Evolutionary conservation across 2,888 invertebrate species (phyloP), one percentile per base, ranked within the genome.

Genomic region (Acleris holmiana): DNA sequence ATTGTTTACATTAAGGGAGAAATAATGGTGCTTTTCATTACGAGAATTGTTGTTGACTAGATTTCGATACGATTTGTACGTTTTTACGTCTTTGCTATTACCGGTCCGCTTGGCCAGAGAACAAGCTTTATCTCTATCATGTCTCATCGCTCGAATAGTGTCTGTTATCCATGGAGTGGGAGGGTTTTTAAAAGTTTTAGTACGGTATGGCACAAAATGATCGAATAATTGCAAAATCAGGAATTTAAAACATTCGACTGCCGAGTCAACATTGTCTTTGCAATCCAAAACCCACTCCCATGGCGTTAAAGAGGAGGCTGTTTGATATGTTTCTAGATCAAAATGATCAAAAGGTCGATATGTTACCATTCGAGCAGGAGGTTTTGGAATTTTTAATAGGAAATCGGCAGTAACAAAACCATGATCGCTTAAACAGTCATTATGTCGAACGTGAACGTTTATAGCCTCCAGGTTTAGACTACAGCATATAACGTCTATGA

Each of bases 101-200:
- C n/a, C n/a, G 8, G 51, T 49, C 21, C 6, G 10, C 21, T 56
- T 56, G 2, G 56, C 62, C 3, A 13, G 1, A 0, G 5, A 13
- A 21, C 50, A 56, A 5, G 62, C 56, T 44, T 25, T 18, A 21
- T 62, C 46, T 18, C 61, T 18, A 21, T 61, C 61, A 0, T 8
- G 40, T 23, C 47, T 29, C 23, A 61, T n/a, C 1, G 49, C 40
- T 29, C 35, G 54, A 8, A 61, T 49, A 17, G 17, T 55, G 13
- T 61, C 61, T 2, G 61, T 61, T 2, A 61, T n/a, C 61, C 61
- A 61, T 2, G 61, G 61, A 2, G 55, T 49, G 2, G 61, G 61
- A 4, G 55, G 61, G 2, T 48, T 2, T 17, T 23, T 55, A 18
- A 61, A 61, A 10, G 19, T 17, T 49, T 15, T 48, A 17, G 61